A percentile compares a stretch with the other conserved stretches of the same genome.
Evolutionary conservation across 2,888 invertebrate genomes (phyloP).

Genomic region (Aplocera efformata): DNA sequence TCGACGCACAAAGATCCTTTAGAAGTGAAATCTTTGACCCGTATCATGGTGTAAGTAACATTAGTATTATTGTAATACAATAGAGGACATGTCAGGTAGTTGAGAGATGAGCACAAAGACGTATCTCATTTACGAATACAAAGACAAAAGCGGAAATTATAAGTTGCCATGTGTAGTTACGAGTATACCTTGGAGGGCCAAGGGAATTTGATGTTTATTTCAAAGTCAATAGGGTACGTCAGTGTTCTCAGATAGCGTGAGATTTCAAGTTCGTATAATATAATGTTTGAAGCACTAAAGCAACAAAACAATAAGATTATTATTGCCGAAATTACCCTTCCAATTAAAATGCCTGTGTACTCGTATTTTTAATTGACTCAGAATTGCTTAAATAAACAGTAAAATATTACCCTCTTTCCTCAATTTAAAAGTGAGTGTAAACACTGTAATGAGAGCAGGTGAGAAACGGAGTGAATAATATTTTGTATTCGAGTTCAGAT

Average conservation of each 20-base stretch:
- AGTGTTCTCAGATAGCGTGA: slow-evolving; percentile 11
- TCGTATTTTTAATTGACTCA: slow-evolving; percentile 29
- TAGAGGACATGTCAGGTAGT: slow-evolving; percentile 50
- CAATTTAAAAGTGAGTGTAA: slow-evolving; percentile 28
- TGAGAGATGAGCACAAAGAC: slow-evolving; percentile 54
- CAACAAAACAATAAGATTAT: slow-evolving; percentile 37
- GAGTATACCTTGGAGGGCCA: slow-evolving; percentile 23
- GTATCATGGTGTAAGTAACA: slow-evolving; percentile 37
- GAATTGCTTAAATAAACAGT: slow-evolving; percentile 30
- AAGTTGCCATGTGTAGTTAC: slow-evolving; percentile 21
- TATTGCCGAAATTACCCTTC: slow-evolving; percentile 30
- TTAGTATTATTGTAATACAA: slow-evolving; percentile 40
- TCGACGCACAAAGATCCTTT: slow-evolving; percentile 10
- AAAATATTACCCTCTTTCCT: slow-evolving; percentile 28
- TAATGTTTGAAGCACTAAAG: slow-evolving; percentile 33
- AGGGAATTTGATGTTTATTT: slow-evolving; percentile 20
- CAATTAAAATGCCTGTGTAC: slow-evolving; percentile 30
- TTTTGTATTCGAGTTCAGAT: slow-evolving; percentile 18
- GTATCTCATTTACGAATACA: slow-evolving; percentile 63
- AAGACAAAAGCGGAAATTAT: slow-evolving; percentile 73
- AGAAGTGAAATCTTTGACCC: slow-evolving; percentile 36
- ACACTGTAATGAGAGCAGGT: slow-evolving; percentile 26
- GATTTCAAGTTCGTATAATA: slow-evolving; percentile 21
- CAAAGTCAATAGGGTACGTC: slow-evolving; percentile 15
- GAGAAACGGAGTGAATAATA: slow-evolving; percentile 25